Evolutionary conservation across 2,888 invertebrate species (phyloP), one percentile per base, ranked within the genome.

Genomic region (Erynnis tages): DNA sequence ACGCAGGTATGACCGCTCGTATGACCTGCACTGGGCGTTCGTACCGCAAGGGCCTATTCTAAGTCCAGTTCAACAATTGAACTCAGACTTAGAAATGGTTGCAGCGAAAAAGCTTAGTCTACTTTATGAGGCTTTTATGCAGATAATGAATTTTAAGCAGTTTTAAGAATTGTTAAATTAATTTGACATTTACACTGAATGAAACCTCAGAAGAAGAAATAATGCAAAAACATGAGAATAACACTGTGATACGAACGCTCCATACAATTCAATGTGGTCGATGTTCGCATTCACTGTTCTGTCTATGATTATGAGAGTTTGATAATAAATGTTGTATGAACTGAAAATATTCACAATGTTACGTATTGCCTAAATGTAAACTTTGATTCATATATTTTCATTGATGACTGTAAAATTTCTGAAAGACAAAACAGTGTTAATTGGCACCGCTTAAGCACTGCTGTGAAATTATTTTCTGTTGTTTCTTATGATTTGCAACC

Each of bases 391-490:
- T 2, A 11, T 45, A 45, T n/a, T 5, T 34, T 45, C 45, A 16
- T 34, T 44, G 44, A 32, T 44, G 44, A 44, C 32, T 2, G 6
- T 1, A 4, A 2, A 23, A 49, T 27, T 21, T 37, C 21, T 11
- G 35, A 54, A 69, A 73, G 74, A 79, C 83, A 82, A 77, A 74
- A 73, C 78, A 76, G 74, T 79, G 79, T 66, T 61, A 62, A 59
- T 57, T 59, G 59, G 77, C 82, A 85, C 85, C 64, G 88, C 85
- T 85, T 69, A 67, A 70, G 82, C 85, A 86, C 85, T 67, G 88
- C 87, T 85, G 75, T 56, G 49, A 47, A 59, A 25, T 27, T 1
- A 17, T 34, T 35, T 34, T 25, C 0, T 19, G 41, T 41, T 34
- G 19, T 32, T 65, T 56, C 32, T 21, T 73, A 72, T 86, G 2